Evolutionary conservation across 2,797 vertebrate genomes (phyloP), one percentile per base, ranked within the genome.

Genomic region (Novumbra hubbsi): DNA sequence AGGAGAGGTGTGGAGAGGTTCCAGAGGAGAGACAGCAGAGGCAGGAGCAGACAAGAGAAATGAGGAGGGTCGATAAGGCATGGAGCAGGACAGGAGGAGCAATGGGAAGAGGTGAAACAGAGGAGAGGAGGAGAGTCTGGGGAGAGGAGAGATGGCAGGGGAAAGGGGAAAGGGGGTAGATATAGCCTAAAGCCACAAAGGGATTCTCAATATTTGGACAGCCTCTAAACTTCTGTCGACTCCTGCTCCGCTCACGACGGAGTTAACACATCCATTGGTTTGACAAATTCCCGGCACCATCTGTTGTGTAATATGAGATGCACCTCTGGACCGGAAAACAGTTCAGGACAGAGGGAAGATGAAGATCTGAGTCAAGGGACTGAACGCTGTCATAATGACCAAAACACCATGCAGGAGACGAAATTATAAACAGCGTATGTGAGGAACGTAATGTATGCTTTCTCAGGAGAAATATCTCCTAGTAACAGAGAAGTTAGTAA

Each of bases 241-340:
- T 71, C 75, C 74, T n/a, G 81, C 81, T 86, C 83, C 60, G 80
- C 84, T 85, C 62, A 85, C 84, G 76, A 79, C 84, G 86, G 85
- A 87, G 82, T 86, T 79, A 8, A 74, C 81, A 78, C 82, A 87
- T 89, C 87, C 87, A 91, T 90, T 90, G 88, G 85, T 82, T 88
- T 76, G 77, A 83, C 86, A 89, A 88, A 92, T 91, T 92, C 88
- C 87, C 87, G 76, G 82, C 75, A n/a, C 89, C 91, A 92, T 89
- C 90, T 92, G 90, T 85, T 82, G 81, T 71, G 83, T 81, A 83
- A 89, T 91, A 88, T 88, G 80, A 77, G 72, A 81, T 81, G 85
- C 86, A 90, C 89, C 88, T 90, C 86, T 90, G 85, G 87, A 88
- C 68, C 0, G 80, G 82, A 73, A 84, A 84, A 86, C 81, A 82